These are phyloP conservation scores for Notarius lentiginosus DNA, from an alignment of 2,113 vertebrate genomes.

Conservation along the genomic window DNA sequence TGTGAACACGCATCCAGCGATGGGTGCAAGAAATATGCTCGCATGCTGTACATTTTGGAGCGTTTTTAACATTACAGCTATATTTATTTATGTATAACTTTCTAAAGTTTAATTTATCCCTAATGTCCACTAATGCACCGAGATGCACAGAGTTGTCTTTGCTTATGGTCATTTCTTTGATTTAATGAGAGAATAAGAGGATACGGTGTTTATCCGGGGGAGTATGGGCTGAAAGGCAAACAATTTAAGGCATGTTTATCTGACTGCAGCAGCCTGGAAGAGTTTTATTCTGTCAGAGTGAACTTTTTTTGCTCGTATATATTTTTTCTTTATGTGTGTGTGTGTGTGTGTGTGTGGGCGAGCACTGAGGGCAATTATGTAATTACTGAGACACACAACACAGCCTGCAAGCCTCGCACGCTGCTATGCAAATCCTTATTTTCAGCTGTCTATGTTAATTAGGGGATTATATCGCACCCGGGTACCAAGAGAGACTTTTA, in stretches of 20 bases:
- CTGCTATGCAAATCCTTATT: constrained; percentile 43
- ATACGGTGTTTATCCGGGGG: not conserved
- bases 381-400: constrained; percentile 38
- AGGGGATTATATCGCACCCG: constrained; percentile 44
- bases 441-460: constrained; percentile 54
- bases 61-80: not conserved
- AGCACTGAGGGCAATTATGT: constrained; percentile 45
- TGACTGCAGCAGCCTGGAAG: constrained; percentile 24
- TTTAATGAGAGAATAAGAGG: not conserved
- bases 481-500: constrained; percentile 20
- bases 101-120: not conserved
- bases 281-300: not conserved
- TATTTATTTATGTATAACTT: not conserved
- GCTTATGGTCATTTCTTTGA: not conserved
- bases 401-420: constrained; percentile 21
- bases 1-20: not conserved
- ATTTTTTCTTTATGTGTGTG: constrained; percentile 6
- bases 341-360: constrained; percentile 36
- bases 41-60: not conserved
- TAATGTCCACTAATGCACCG: no score
- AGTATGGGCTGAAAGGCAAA: constrained; percentile 1
- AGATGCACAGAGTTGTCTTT: not conserved
- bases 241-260: constrained; percentile 22
- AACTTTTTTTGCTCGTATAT: not conserved
- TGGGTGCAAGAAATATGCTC: not conserved